These are phyloP conservation scores for Pheucticus melanocephalus DNA, from an alignment of 2,113 vertebrate genomes.

Conservation along the genomic window DNA sequence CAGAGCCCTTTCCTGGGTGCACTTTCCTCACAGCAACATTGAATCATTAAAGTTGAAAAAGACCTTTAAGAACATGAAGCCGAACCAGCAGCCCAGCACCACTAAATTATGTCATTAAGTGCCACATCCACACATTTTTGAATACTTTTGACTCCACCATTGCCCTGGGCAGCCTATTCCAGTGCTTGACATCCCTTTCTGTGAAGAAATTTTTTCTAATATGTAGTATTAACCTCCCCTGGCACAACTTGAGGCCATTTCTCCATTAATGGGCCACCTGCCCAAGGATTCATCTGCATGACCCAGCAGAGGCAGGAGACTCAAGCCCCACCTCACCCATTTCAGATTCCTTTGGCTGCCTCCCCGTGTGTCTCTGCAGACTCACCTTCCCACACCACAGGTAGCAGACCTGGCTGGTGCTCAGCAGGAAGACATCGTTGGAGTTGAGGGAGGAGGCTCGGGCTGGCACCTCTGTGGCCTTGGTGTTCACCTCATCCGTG, in stretches of 20 bases:
- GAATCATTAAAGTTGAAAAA: not conserved
- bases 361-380: accelerated
- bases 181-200: not conserved
- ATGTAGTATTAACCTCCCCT: not conserved
- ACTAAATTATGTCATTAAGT: not conserved
- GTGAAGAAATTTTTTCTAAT: not conserved
- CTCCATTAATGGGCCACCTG: not conserved
- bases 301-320: not conserved
- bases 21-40: not conserved
- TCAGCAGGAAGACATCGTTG: slow-evolving; percentile 86
- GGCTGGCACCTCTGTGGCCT: slow-evolving; percentile 81
- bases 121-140: not conserved
- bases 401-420: slow-evolving; percentile 73
- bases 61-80: not conserved
- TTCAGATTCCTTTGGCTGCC: accelerated
- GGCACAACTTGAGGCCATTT: accelerated
- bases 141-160: not conserved
- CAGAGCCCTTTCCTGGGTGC: not conserved
- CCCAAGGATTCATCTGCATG: not conserved
- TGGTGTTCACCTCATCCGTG: slow-evolving; percentile 81
- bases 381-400: slow-evolving; percentile 91
- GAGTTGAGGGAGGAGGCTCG: slow-evolving; percentile 84
- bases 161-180: not conserved
- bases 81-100: not conserved
- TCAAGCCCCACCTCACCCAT: not conserved